Evolutionary conservation across 2,113 vertebrate genomes (phyloP).

Genomic region (Laticauda laticaudata): DNA sequence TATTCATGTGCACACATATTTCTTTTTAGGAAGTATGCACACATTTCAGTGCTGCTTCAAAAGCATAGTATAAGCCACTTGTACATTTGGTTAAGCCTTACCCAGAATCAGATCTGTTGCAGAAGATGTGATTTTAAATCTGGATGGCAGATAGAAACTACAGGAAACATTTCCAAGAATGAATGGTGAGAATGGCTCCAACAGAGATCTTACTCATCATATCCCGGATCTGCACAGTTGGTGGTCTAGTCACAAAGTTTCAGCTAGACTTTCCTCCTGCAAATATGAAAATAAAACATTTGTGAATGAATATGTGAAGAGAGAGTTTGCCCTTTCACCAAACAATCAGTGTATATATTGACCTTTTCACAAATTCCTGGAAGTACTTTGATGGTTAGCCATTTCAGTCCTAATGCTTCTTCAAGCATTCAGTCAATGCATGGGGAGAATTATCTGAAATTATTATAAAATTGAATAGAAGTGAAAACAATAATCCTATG

Average conservation of each 20-base stretch:
- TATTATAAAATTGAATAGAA: not conserved
- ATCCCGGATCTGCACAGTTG: not conserved
- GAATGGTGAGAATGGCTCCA: not conserved
- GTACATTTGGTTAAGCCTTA: not conserved
- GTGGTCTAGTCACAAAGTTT: not conserved
- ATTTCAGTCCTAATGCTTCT: not conserved
- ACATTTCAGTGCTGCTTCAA: not conserved
- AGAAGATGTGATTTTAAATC: conserved; percentile 6
- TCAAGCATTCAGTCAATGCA: not conserved
- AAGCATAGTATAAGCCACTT: not conserved
- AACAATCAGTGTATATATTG: not conserved
- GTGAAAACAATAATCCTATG: not conserved
- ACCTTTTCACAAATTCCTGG: not conserved
- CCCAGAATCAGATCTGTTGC: not conserved
- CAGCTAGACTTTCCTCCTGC: not conserved
- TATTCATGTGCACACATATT: not conserved
- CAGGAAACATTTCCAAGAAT: not conserved
- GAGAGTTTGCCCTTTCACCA: not conserved
- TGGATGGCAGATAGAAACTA: not conserved
- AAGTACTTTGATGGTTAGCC: not conserved
- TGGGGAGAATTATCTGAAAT: not conserved
- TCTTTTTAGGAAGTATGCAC: not conserved
- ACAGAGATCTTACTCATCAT: not conserved
- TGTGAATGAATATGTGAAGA: not conserved
- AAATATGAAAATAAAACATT: not conserved